Percentiles rank a stretch among this genome's conserved stretches.
phyloP scores from a whole-genome alignment of 2,888 invertebrate species.

The Microchrysa polita region DNA sequence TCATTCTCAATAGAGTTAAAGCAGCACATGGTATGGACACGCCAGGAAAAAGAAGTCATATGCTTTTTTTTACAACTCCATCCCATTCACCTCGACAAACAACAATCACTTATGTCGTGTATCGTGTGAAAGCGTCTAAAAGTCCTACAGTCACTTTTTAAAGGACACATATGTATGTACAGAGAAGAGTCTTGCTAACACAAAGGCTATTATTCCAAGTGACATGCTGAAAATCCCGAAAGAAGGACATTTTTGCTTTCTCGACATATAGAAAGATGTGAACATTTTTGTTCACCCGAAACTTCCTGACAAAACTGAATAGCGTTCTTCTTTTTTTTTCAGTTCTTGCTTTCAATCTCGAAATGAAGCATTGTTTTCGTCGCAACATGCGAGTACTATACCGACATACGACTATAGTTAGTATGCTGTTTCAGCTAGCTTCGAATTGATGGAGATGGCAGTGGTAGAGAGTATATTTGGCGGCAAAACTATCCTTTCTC shows the following conservation, averaged over 20 bases:
- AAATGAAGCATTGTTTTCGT: slow-evolving; percentile 37
- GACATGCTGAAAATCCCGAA: slow-evolving; percentile 23
- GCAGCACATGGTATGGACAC: background rate
- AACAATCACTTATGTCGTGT: background rate
- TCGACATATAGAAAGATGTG: too few relatives aligned
- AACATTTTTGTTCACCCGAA: slow-evolving; percentile 28
- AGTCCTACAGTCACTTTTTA: slow-evolving; percentile 7
- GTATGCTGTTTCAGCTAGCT: background rate
- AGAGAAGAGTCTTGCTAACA: slow-evolving; percentile 14
- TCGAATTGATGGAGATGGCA: background rate
- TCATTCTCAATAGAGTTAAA: too few relatives aligned
- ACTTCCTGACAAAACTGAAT: slow-evolving; percentile 24
- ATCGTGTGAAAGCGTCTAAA: background rate
- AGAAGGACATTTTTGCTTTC: slow-evolving; percentile 27
- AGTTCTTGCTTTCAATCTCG: too few relatives aligned
- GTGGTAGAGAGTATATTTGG: background rate
- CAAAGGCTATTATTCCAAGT: slow-evolving; percentile 39
- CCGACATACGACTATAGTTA: too few relatives aligned
- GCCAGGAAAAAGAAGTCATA: background rate
- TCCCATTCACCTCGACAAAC: background rate
- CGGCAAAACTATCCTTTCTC: too few relatives aligned
- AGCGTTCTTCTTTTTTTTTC: too few relatives aligned
- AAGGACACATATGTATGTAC: too few relatives aligned
- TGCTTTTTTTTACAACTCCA: background rate
- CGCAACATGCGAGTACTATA: too few relatives aligned